Evolutionary conservation across 2,888 invertebrate genomes (phyloP), one percentile per base, ranked within the genome.

Genomic region (Leptogaster cylindrica): DNA sequence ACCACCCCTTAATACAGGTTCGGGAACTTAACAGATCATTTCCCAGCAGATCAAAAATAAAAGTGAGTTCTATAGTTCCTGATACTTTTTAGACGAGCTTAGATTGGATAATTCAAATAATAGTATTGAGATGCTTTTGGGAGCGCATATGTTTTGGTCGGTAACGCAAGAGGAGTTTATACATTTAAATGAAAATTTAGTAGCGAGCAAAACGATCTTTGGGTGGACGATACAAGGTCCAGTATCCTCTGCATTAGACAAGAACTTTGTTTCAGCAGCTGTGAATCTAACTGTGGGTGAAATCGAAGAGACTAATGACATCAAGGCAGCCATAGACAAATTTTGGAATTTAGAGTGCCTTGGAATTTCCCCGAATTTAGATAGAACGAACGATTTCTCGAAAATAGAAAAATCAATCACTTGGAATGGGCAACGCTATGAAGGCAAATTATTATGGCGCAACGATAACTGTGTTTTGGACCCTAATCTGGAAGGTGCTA

Each of bases 121-220:
- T 48, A 25, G 16, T 8, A 10, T 48, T 14, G 23, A 25, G 16
- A 6, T 48, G 7, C 25, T 48, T 8, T 10, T 48, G 23, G 48
- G 48, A 25, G 48, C 48, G n/a, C 23, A 48, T 48, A 25, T 48
- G 12, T 48, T 25, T n/a, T 48, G 48, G 48, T 23, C 25, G 1
- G n/a, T 48, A 14, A 25, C 3, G 25, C 23, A 23, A 3, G 48
- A 48, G 3, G 23, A 8, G 5, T 48, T 48, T 48, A 48, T 3
- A 7, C 48, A 25, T 48, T 12, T 48, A 48, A 23, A 25, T 48
- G n/a, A 23, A 6, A 25, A 4, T 12, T 48, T 48, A 48, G 25
- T 48, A 10, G 48, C 48, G n/a, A 25, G 20, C 4, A 6, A 28
- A 23, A 48, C 25, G 12, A 48, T 48, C 25, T 48, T 48, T 12